Evolutionary conservation across 2,113 vertebrate genomes (phyloP), one percentile per base, ranked within the genome.

Genomic region (Protomyctophum bolini): DNA sequence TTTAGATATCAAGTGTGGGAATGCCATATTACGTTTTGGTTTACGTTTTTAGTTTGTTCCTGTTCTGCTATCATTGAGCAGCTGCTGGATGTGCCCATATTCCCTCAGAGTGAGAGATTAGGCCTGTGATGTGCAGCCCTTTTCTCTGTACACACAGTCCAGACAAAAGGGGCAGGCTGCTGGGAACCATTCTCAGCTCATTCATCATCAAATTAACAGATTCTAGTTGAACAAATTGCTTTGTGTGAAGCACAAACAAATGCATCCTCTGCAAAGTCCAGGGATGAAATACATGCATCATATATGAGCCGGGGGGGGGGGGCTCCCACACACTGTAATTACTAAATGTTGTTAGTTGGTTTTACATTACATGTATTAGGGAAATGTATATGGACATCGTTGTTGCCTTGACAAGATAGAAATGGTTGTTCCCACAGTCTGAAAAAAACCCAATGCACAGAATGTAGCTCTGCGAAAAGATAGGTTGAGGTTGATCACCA

Each of bases 121-220:
- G 54, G 62, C 71, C 70, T 73, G 80, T 62, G 72, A 77, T 68
- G 73, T 70, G 51, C 6, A 49, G 63, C 72, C 64, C 45, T 83
- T 10, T 51, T 59, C 61, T 10, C 74, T 66, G 63, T 62, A 63
- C 73, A 68, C 72, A 72, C 68, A 74, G 4, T 47, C 46, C 68
- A 72, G 74, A 91, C 82, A 88, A 87, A 87, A 72, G 62, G 65
- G 29, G 57, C 75, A 10, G 74, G 70, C 86, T 67, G 72, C 68
- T 63, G 69, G 83, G 77, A 87, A 85, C 77, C 83, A 83, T 81
- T 11, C 63, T 75, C 62, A 78, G 72, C 74, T 80, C 81, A 78
- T 89, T 88, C 81, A 10, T 87, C 79, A 84, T 72, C 41, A 49
- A 85, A 87, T 89, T 78, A 89, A 86, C 73, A 71, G 55, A 86